These are phyloP conservation scores for Cryptoprocta ferox DNA, from an alignment of 2,797 vertebrate species.

Conservation along the genomic window DNA sequence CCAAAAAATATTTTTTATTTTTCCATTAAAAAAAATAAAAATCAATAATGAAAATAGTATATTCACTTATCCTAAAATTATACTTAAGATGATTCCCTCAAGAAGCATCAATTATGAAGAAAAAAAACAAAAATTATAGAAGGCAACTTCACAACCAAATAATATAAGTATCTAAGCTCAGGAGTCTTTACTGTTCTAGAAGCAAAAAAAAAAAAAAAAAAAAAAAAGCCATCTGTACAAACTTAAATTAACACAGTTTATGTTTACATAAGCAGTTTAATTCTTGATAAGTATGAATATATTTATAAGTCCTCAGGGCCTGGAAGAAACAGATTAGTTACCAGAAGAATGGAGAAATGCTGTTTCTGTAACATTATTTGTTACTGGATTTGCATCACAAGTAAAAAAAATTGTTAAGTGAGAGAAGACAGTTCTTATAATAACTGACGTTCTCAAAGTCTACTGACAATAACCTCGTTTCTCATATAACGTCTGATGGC, in stretches of 20 bases:
- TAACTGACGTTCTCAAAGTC: conserved; percentile 31
- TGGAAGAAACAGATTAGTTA: neutral
- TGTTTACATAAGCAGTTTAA: conserved; percentile 20
- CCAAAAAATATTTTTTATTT: conserved; percentile 2
- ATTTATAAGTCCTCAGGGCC: neutral
- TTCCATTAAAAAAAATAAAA: conserved; percentile 5
- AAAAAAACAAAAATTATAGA: conserved; percentile 12
- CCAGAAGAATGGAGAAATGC: neutral
- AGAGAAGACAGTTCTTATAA: neutral
- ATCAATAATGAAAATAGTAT: neutral
- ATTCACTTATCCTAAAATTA: neutral
- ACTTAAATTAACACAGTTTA: neutral
- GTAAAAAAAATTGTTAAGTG: conserved; percentile 29
- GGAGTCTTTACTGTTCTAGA: neutral
- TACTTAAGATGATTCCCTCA: neutral
- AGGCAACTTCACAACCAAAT: neutral
- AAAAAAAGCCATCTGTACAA: neutral
- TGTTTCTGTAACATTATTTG: neutral
- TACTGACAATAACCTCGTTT: neutral
- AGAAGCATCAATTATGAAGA: neutral
- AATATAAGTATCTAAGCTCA: neutral
- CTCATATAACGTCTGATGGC: neutral
- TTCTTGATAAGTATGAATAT: neutral
- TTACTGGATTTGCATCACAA: neutral
- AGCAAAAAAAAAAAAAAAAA: neutral